Base-by-base conservation (phyloP, 2,888 invertebrate genomes). In the Thereva unica region DNA sequence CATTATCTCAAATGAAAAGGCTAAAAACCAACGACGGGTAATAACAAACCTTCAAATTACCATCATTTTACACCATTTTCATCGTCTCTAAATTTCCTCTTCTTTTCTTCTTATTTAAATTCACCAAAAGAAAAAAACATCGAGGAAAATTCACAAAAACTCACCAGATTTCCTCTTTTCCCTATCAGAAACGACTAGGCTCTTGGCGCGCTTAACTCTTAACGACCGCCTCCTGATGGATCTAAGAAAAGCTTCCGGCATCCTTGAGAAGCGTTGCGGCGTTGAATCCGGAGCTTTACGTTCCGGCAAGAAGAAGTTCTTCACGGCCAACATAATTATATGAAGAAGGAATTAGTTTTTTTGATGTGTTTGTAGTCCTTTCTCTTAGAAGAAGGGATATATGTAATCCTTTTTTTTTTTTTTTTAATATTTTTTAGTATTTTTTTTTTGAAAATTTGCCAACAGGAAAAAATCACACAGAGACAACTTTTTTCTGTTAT, bases 111-210 rank as follows among this genome's bases (percentile, higher is more conserved):
- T 23, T 23, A 23, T 23, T 23, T 23, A 23, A 23, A 23, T 23
- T 23, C 23, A 23, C 23, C 23, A 23, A 23, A 23, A n/a, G 4
- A 23, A 52, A 52, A 35, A 52, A 49, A 49, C 49, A 49, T 12
- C 10, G n/a, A 10, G 47, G 10, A 47, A 47, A 12, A 12, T 10
- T n/a, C 52, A 34, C 34, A 52, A 23, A 34, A 53, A 75, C 87
- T 88, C 85, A 91, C 90, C 90, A 80, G 90, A 90, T 83, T 91
- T 91, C 77, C 90, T 81, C 79, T 90, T 91, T 79, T 90, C 90
- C 71, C 85, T 86, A 71, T 88, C 85, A 65, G 78, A 76, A 50
- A 89, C 84, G 38, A 89, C 89, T 74, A 89, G 82, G 68, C 89
- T 89, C 79, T 90, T 90, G 73, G 89, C 88, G 75, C 90, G 84